Evolutionary conservation across 2,888 invertebrate genomes (phyloP).

Genomic region (Copidosoma aretas): DNA sequence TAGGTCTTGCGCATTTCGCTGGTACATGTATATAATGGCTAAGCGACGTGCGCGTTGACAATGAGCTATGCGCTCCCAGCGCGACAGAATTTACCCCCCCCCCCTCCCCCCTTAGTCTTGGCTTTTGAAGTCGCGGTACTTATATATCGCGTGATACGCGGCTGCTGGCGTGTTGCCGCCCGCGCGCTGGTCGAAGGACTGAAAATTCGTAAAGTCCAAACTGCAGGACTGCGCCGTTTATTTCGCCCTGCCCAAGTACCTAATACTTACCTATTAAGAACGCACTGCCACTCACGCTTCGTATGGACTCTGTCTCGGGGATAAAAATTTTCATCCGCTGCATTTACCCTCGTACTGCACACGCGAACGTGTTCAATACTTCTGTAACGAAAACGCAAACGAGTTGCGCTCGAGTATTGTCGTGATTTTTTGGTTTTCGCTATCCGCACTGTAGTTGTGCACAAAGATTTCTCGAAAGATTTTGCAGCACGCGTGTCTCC

Average conservation of each 20-base stretch:
- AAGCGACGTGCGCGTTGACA: conserved; percentile 32
- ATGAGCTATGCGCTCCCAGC: conserved; percentile 29
- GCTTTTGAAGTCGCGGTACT: conserved; percentile 6
- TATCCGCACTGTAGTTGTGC: no score
- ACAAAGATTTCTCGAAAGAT: no score
- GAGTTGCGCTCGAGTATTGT: no score
- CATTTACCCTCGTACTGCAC: neutral
- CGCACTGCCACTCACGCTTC: no score
- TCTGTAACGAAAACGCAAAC: no score
- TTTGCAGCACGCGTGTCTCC: no score
- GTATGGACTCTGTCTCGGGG: neutral
- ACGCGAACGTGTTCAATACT: no score
- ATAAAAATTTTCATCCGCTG: conserved; percentile 13
- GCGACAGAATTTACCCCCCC: conserved; percentile 3
- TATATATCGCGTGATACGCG: conserved; percentile 15
- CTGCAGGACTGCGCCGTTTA: no score
- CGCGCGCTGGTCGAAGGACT: conserved; percentile 5
- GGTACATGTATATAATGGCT: no score
- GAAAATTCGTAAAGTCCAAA: conserved; percentile 30
- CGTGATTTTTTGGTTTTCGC: no score
- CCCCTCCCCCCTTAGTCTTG: neutral
- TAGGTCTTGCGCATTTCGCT: conserved; percentile 37
- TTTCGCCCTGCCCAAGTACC: no score
- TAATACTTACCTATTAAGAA: no score
- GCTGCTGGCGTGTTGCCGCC: neutral